phyloP scores from a whole-genome alignment of 2,113 vertebrate species.

The Phalacrocorax aristotelis region DNA sequence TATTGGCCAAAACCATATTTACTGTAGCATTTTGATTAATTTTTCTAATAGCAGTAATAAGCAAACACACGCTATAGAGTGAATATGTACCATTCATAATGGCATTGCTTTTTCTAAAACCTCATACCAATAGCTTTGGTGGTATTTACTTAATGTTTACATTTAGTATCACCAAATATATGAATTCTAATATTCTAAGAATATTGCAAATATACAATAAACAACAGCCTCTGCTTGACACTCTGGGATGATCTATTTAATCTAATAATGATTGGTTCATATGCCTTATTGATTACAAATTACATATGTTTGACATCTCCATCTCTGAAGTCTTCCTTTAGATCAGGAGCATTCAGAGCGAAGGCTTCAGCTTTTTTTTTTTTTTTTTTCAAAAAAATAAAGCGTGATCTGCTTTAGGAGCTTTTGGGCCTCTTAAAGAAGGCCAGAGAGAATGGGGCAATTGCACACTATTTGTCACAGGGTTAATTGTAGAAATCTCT shows the following conservation, averaged over 20 bases:
- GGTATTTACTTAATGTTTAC: neutral
- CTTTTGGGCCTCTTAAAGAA: neutral
- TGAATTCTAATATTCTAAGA: neutral
- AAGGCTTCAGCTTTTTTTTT: neutral
- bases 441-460: neutral
- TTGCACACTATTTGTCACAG: neutral
- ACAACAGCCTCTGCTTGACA: neutral
- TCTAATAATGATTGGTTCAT: neutral
- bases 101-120: neutral
- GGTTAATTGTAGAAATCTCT: neutral
- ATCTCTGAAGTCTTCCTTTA: neutral
- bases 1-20: neutral
- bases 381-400: neutral
- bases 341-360: neutral
- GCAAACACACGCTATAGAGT: neutral
- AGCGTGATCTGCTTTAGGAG: neutral
- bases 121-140: neutral
- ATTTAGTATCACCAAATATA: neutral
- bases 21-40: neutral
- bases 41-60: neutral
- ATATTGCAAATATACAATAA: neutral
- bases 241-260: neutral
- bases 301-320: neutral
- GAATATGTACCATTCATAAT: neutral
- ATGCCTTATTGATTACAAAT: neutral